These are phyloP conservation scores for Cassiopea andromeda DNA, from an alignment of 30 jellyfish, hydroid and myxozoan species.

Conservation along the genomic window DNA sequence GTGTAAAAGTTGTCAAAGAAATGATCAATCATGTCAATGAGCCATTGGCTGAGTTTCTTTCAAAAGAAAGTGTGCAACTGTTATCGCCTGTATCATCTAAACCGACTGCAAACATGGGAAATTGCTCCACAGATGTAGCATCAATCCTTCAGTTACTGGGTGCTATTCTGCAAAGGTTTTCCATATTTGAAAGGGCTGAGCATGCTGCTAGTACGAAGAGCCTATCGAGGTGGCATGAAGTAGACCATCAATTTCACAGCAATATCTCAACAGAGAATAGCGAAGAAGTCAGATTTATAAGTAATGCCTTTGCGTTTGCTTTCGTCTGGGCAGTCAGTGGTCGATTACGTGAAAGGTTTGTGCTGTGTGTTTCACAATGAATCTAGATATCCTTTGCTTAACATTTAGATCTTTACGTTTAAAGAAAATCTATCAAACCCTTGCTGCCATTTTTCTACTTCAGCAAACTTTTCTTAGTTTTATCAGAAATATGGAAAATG, in stretches of 20 bases:
- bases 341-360: slow-evolving; percentile 63
- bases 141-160: slow-evolving; percentile 47
- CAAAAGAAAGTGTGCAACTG: slow-evolving; percentile 11
- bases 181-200: slow-evolving; percentile 44
- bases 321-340: slow-evolving; percentile 81
- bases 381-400: too few species aligned
- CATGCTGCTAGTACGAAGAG: slow-evolving; percentile 10
- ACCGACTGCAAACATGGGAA: background rate
- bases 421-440: too few species aligned
- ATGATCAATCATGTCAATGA: slow-evolving; percentile 47
- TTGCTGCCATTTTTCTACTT: too few species aligned
- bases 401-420: too few species aligned
- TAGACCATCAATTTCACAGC: background rate
- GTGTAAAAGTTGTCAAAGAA: slow-evolving; percentile 46
- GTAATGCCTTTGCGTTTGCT: slow-evolving; percentile 75
- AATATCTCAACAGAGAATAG: slow-evolving; percentile 3
- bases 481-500: too few species aligned
- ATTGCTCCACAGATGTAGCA: slow-evolving; percentile 7
- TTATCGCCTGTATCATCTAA: background rate
- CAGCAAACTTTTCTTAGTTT: too few species aligned
- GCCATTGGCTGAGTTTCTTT: slow-evolving; percentile 51
- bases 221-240: slow-evolving; percentile 18
- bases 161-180: slow-evolving; percentile 29
- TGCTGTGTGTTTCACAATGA: background rate
- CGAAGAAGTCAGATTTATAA: slow-evolving; percentile 33